Evolutionary conservation across 1,140 invertebrate genomes (phyloP), one percentile per base, ranked within the genome.

Genomic region (Nymphalis io): DNA sequence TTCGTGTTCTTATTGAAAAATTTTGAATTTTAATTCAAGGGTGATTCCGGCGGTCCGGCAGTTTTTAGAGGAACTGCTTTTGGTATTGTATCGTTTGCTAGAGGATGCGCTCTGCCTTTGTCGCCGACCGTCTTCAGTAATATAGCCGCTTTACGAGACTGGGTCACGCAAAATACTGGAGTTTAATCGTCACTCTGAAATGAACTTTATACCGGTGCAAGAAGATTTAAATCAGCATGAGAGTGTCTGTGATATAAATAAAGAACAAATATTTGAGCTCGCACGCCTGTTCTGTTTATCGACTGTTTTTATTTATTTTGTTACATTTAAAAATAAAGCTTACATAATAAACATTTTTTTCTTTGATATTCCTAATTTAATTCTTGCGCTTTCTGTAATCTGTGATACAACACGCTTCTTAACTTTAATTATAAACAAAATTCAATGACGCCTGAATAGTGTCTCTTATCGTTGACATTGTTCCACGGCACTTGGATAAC

Each of bases 121-220:
- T 91, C 88, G 11, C 91, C 91, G 1, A 92, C 91, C 0, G 89
- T 92, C 16, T 90, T 92, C 76, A 83, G 89, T 6, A 92, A 91
- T 68, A 74, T 92, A 13, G 89, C 89, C 3, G 72, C 88, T 1
- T 78, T 90, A 1, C 73, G 88, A 63, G 84, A 82, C 53, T 92
- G 90, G 91, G 78, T 92, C 71, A 85, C 87, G 13, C 79, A 88
- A 38, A 90, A 83, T 60, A 88, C 88, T 11, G 90, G 90, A 62
- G 79, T 92, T 67, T 91, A 63, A 82, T 5, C 23, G 18, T 23
- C 40, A 55, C 44, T 57, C 39, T 4, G 63, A 73, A 67, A 60
- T 40, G 38, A 51, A 70, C 65, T 62, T 53, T 76, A 74, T 61
- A 33, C 15, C 44, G 0, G 27, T 16, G 10, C n/a, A 18, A 61